These are phyloP conservation scores for Crenichthys baileyi DNA, from an alignment of 2,797 vertebrate genomes.

Conservation along the genomic window DNA sequence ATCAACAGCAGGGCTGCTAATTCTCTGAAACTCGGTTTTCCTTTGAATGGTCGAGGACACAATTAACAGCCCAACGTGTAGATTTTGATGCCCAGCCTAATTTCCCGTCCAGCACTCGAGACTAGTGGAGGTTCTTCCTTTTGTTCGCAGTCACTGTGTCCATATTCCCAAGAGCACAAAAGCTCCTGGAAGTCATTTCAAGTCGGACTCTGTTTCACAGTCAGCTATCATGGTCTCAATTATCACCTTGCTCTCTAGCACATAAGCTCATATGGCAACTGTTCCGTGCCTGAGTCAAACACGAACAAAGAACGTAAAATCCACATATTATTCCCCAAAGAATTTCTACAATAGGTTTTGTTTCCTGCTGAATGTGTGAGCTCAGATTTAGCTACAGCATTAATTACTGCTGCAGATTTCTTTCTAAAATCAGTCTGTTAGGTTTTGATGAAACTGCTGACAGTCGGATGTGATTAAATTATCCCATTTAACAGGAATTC, in stretches of 20 bases:
- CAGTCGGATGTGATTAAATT: constrained; percentile 56
- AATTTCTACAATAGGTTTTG: not conserved
- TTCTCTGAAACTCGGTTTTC: constrained; percentile 70
- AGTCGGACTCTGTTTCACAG: constrained; percentile 62
- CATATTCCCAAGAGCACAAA: constrained; percentile 56
- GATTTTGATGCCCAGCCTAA: constrained; percentile 59
- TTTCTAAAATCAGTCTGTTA: constrained; percentile 46
- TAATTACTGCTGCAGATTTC: constrained; percentile 31
- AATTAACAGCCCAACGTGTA: constrained; percentile 65
- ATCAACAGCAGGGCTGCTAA: constrained; percentile 74
- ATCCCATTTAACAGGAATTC: constrained; percentile 38
- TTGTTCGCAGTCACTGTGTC: constrained; percentile 39
- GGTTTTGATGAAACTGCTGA: constrained; percentile 33
- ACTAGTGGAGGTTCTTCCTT: constrained; percentile 51
- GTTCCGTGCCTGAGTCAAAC: constrained; percentile 54
- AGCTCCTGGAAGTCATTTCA: constrained; percentile 63
- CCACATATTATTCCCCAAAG: not conserved
- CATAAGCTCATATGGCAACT: constrained; percentile 55
- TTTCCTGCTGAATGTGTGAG: constrained; percentile 20
- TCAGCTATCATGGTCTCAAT: constrained; percentile 58
- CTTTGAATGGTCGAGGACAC: constrained; percentile 53
- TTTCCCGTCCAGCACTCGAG: constrained; percentile 59
- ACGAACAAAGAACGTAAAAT: constrained; percentile 42
- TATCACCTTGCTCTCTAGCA: constrained; percentile 51
- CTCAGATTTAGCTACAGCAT: constrained; percentile 38